A percentile compares a stretch with the other conserved stretches of the same genome.
These are phyloP conservation scores for Manduca sexta DNA, from an alignment of 1,140 invertebrate genomes.

Conservation along the genomic window DNA sequence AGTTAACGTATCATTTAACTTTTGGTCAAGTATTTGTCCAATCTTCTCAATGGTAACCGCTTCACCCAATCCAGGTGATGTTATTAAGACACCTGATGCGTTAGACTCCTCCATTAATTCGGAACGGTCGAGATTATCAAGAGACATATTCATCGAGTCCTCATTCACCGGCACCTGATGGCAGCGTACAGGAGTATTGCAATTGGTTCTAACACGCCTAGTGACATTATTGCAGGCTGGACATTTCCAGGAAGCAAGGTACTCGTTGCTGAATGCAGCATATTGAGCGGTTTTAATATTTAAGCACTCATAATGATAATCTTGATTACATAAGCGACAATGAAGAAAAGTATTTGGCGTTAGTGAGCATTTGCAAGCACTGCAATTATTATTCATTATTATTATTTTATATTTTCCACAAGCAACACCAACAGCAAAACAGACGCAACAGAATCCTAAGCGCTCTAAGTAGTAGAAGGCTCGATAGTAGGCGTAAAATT, in stretches of 20 bases:
- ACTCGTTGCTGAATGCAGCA: not conserved
- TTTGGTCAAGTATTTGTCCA: not conserved
- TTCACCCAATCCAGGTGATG: too few species aligned
- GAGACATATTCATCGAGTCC: not conserved
- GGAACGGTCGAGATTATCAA: not conserved
- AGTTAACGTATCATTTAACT: too few species aligned
- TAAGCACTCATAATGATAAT: not conserved
- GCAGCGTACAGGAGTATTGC: not conserved
- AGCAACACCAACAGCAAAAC: too few species aligned
- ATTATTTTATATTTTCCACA: too few species aligned
- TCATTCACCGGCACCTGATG: not conserved
- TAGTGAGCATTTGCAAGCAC: too few species aligned
- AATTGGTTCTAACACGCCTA: not conserved
- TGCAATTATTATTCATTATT: too few species aligned
- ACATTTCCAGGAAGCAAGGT: not conserved
- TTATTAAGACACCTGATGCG: too few species aligned
- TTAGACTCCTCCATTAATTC: too few species aligned
- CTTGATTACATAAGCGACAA: not conserved
- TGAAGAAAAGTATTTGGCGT: not conserved
- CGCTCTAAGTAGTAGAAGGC: too few species aligned
- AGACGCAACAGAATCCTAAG: too few species aligned
- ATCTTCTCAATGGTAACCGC: not conserved
- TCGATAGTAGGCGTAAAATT: too few species aligned
- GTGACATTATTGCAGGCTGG: not conserved
- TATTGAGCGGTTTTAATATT: not conserved